Conservation (phyloP, 2,113 vertebrate species). For the Galemys pyrenaicus region DNA sequence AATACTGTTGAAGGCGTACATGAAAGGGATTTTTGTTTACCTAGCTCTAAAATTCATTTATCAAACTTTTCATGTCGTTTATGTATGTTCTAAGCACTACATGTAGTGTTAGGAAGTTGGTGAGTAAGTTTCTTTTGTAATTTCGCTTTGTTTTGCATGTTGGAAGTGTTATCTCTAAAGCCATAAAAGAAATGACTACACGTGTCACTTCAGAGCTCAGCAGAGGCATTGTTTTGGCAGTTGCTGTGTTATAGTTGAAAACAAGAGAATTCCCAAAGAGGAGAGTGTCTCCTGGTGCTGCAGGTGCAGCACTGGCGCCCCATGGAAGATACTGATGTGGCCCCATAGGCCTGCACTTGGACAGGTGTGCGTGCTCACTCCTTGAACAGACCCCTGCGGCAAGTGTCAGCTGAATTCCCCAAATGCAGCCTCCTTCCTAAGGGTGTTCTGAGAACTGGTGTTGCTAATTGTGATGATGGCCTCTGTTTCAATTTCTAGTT, state of each 20-base stretch:
- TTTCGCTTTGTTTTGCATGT: constrained; percentile 1
- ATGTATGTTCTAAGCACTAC: background rate
- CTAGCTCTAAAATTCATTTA: background rate
- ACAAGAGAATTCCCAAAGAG: constrained; percentile 48
- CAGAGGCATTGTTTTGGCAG: constrained; percentile 51
- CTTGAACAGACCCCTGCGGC: background rate
- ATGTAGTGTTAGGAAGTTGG: background rate
- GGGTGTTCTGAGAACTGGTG: background rate
- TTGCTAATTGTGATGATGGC: background rate
- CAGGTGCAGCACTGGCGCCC: background rate
- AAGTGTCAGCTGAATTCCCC: background rate
- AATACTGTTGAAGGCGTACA: background rate
- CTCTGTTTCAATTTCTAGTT: background rate
- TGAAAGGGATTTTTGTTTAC: background rate
- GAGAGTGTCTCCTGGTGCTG: background rate
- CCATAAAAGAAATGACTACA: background rate
- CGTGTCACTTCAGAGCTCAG: background rate
- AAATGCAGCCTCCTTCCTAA: background rate
- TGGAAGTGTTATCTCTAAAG: background rate
- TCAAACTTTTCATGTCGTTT: background rate
- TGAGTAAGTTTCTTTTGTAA: background rate
- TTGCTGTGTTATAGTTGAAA: constrained; percentile 19
- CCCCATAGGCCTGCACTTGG: background rate
- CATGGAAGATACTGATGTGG: background rate
- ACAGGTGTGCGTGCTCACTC: background rate